phyloP scores from a whole-genome alignment of 2,888 invertebrate genomes.

The Ligdia adustata region DNA sequence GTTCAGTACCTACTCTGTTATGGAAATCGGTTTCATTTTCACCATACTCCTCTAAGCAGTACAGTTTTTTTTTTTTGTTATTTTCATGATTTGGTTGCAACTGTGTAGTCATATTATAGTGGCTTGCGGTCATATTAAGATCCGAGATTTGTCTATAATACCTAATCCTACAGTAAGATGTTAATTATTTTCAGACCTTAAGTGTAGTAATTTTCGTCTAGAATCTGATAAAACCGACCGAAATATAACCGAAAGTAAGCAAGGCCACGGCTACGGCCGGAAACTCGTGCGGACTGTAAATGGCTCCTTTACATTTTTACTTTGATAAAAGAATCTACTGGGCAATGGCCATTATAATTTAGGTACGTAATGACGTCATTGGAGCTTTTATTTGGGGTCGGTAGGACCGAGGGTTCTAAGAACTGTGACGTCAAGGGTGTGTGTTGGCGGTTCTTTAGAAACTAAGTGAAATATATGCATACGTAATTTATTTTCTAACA shows the following conservation, averaged over 20 bases:
- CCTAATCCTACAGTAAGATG: too few relatives aligned
- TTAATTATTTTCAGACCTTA: conserved; percentile 19
- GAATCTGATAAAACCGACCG: conserved; percentile 32
- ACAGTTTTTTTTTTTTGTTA: too few relatives aligned
- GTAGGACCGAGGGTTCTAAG: conserved; percentile 6
- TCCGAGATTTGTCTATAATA: too few relatives aligned
- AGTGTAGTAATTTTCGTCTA: conserved; percentile 12
- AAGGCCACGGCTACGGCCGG: conserved; percentile 48
- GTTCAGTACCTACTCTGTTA: too few relatives aligned
- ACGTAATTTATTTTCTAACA: too few relatives aligned
- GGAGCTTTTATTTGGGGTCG: neutral
- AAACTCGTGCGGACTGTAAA: conserved; percentile 42
- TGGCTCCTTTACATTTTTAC: conserved; percentile 44
- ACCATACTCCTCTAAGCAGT: too few relatives aligned
- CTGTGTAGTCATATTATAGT: too few relatives aligned
- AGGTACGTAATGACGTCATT: conserved; percentile 38
- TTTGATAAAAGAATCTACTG: conserved; percentile 35
- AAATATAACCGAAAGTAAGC: conserved; percentile 32
- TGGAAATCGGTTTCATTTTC: too few relatives aligned
- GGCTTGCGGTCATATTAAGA: too few relatives aligned
- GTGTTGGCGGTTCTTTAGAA: neutral
- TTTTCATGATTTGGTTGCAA: too few relatives aligned
- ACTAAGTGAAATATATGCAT: too few relatives aligned
- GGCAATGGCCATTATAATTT: conserved; percentile 34
- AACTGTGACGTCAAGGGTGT: conserved; percentile 15